These are phyloP conservation scores for Norana najaformis DNA, from an alignment of 2,888 invertebrate genomes.

Conservation along the genomic window DNA sequence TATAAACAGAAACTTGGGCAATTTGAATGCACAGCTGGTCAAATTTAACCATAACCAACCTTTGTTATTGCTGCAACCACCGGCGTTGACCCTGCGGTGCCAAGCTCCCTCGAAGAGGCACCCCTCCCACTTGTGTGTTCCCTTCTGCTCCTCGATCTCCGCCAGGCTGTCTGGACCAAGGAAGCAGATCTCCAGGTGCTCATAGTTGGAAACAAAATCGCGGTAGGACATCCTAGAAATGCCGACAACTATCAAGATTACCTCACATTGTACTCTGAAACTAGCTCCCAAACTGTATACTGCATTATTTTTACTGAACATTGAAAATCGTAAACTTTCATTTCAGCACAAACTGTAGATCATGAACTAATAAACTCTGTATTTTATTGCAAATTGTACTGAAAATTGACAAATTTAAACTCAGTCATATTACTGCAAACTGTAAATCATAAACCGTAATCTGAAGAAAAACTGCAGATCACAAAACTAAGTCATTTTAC, in stretches of 20 bases:
- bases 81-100: slow-evolving; percentile 88
- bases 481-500: no score
- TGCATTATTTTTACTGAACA: no score
- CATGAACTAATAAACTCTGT: neutral
- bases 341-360: no score
- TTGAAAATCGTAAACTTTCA: no score
- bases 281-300: no score
- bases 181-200: slow-evolving; percentile 87
- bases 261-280: no score
- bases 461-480: no score
- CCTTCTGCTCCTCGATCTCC: slow-evolving; percentile 46
- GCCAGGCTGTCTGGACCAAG: slow-evolving; percentile 87
- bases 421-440: neutral
- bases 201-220: slow-evolving; percentile 82
- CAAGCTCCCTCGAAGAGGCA: slow-evolving; percentile 90
- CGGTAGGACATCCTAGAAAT: slow-evolving; percentile 65
- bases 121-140: slow-evolving; percentile 79
- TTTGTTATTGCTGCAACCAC: slow-evolving; percentile 86
- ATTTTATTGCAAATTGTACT: no score
- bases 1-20: no score
- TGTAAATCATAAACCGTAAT: no score
- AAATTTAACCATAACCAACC: slow-evolving; percentile 61
- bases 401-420: neutral
- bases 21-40: no score
- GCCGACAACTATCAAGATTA: neutral